phyloP scores from a whole-genome alignment of 2,888 invertebrate genomes.

The Habrosyne pyritoides region DNA sequence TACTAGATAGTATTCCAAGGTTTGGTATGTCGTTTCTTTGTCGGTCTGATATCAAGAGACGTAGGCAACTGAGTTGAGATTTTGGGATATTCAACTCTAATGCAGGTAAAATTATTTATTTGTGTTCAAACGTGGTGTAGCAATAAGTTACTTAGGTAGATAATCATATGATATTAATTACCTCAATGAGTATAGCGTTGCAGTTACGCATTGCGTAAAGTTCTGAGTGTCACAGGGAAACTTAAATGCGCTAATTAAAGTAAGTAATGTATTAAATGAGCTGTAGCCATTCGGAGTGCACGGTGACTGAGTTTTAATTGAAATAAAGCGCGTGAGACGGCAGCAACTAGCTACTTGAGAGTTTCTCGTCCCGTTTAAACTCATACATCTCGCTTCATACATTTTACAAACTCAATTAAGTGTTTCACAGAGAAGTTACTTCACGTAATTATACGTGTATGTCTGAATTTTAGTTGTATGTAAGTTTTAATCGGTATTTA shows the following conservation, averaged over 20 bases:
- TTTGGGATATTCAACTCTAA: background rate
- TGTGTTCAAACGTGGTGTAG: background rate
- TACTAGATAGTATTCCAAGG: too few relatives aligned
- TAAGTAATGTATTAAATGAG: slow-evolving; percentile 45
- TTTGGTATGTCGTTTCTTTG: too few relatives aligned
- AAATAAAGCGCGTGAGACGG: slow-evolving; percentile 46
- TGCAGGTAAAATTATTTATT: background rate
- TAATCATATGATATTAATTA: background rate
- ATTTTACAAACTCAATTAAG: slow-evolving; percentile 33
- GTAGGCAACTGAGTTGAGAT: background rate
- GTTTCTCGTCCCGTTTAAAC: slow-evolving; percentile 27
- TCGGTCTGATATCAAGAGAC: too few relatives aligned
- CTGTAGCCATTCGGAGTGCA: slow-evolving; percentile 30
- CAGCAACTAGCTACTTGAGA: slow-evolving; percentile 13
- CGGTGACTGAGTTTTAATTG: slow-evolving; percentile 58
- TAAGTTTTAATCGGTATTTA: background rate
- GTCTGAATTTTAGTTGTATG: background rate
- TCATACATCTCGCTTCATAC: slow-evolving; percentile 33
- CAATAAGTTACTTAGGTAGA: background rate
- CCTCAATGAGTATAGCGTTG: slow-evolving; percentile 13
- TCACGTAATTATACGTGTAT: background rate
- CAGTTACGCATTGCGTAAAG: slow-evolving; percentile 12
- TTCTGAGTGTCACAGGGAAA: slow-evolving; percentile 25
- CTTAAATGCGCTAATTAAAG: slow-evolving; percentile 43
- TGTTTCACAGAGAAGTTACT: slow-evolving; percentile 7